Percentiles rank a stretch among this genome's conserved stretches.
Conservation (phyloP, 1,140 invertebrate genomes). For the Thrips palmi region DNA sequence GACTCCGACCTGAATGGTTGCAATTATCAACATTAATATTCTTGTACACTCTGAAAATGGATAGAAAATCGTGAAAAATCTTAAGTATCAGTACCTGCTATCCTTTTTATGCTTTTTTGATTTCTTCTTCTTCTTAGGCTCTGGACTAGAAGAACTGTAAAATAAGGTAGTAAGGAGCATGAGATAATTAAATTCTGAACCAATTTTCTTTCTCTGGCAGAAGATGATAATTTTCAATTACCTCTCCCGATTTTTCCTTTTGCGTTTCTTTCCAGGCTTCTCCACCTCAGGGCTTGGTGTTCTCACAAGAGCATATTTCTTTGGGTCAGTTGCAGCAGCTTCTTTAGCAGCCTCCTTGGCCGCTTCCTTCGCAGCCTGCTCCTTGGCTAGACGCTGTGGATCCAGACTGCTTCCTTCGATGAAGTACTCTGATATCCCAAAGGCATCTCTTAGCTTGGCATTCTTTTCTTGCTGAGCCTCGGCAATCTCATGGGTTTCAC, state of each 20-base stretch:
- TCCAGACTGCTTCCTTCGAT: slow-evolving; percentile 88
- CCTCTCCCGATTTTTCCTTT: slow-evolving; percentile 8
- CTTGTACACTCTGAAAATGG: too few relatives aligned
- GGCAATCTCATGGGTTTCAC: slow-evolving; percentile 87
- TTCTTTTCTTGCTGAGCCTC: slow-evolving; percentile 95
- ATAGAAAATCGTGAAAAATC: too few relatives aligned
- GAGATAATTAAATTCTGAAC: slow-evolving; percentile 1
- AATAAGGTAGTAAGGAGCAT: slow-evolving; percentile 9
- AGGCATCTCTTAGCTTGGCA: slow-evolving; percentile 75
- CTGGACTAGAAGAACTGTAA: slow-evolving; percentile 15
- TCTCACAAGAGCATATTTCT: slow-evolving; percentile 39
- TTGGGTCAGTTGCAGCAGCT: slow-evolving; percentile 24
- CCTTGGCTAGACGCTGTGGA: slow-evolving; percentile 60
- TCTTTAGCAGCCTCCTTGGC: slow-evolving; percentile 31
- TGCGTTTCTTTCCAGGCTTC: slow-evolving; percentile 7
- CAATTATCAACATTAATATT: neutral
- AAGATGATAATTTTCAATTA: slow-evolving; percentile 4
- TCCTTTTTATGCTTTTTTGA: slow-evolving; percentile 18
- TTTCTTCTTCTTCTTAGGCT: slow-evolving; percentile 18
- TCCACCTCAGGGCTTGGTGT: slow-evolving; percentile 29
- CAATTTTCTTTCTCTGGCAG: too few relatives aligned
- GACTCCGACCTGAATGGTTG: slow-evolving; percentile 2
- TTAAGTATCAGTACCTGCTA: too few relatives aligned
- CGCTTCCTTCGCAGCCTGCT: slow-evolving; percentile 42
- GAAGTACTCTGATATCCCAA: slow-evolving; percentile 86